Percentiles rank a stretch among this genome's conserved stretches.
Evolutionary conservation across 2,888 invertebrate genomes (phyloP).

Genomic region (Drosophila antonietae): DNA sequence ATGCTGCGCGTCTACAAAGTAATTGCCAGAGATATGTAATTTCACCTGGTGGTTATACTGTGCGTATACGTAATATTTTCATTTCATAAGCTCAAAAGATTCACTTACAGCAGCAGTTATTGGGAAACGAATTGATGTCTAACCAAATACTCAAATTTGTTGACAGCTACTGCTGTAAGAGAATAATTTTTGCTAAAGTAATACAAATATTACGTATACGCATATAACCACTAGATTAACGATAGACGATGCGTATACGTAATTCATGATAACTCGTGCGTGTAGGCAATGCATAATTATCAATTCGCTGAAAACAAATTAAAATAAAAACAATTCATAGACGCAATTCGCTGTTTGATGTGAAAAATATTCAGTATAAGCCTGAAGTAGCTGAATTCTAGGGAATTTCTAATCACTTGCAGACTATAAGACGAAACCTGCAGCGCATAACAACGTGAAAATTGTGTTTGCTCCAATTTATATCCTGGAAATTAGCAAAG

Average conservation of each 20-base stretch:
- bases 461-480: not conserved
- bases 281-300: not conserved
- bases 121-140: too few species aligned
- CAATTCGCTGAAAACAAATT: too few species aligned
- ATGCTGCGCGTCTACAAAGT: too few species aligned
- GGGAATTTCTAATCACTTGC: too few species aligned
- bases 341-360: not conserved
- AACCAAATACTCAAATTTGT: too few species aligned
- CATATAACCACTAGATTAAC: not conserved
- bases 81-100: too few species aligned
- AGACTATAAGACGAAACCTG: not conserved
- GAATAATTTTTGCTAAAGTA: not conserved
- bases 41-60: too few species aligned
- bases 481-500: not conserved
- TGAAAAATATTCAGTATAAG: not conserved
- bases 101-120: too few species aligned
- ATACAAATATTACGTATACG: not conserved
- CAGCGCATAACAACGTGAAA: not conserved
- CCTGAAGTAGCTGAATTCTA: not conserved
- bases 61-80: too few species aligned
- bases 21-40: not conserved
- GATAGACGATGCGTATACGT: not conserved
- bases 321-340: not conserved
- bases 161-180: not conserved
- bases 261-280: not conserved